Conservation (phyloP, 2,797 vertebrate genomes). For the Neosalanx taihuensis region DNA sequence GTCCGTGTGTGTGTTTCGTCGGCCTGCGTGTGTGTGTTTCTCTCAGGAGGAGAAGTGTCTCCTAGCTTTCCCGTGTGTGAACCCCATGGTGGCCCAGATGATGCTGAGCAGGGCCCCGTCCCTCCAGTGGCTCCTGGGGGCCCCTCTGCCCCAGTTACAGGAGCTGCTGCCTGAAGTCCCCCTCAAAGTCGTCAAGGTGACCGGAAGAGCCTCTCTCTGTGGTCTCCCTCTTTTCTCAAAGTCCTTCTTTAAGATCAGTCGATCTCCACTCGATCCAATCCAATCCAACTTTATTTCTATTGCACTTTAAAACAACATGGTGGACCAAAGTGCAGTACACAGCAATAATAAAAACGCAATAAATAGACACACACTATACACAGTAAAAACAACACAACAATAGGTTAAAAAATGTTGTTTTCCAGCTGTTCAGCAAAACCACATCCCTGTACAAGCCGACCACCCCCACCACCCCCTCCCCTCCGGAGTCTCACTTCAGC, state of each 20-base stretch:
- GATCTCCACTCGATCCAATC: neutral
- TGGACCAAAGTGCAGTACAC: too few relatives aligned
- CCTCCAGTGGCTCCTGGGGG: constrained; percentile 77
- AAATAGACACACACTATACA: too few relatives aligned
- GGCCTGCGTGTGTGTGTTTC: constrained; percentile 8
- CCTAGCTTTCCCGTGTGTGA: constrained; percentile 84
- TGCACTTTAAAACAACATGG: too few relatives aligned
- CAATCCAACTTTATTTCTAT: too few relatives aligned
- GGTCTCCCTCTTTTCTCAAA: too few relatives aligned
- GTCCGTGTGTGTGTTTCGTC: neutral
- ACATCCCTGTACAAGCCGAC: constrained; percentile 70
- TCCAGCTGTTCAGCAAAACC: constrained; percentile 84
- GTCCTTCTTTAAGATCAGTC: neutral
- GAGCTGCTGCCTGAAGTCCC: constrained; percentile 84
- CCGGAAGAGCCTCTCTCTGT: neutral
- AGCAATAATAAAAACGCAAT: too few relatives aligned
- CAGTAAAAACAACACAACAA: too few relatives aligned
- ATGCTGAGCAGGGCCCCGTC: constrained; percentile 82
- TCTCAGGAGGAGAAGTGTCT: constrained; percentile 81
- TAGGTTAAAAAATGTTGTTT: too few relatives aligned
- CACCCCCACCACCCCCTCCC: constrained; percentile 36
- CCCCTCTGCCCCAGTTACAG: constrained; percentile 76
- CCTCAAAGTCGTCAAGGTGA: constrained; percentile 87
- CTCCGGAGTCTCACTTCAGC: constrained; percentile 33
- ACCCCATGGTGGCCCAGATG: constrained; percentile 84